Evolutionary conservation across 2,797 vertebrate species (phyloP), one percentile per base, ranked within the genome.

Genomic region (Gallinago nigripennis): DNA sequence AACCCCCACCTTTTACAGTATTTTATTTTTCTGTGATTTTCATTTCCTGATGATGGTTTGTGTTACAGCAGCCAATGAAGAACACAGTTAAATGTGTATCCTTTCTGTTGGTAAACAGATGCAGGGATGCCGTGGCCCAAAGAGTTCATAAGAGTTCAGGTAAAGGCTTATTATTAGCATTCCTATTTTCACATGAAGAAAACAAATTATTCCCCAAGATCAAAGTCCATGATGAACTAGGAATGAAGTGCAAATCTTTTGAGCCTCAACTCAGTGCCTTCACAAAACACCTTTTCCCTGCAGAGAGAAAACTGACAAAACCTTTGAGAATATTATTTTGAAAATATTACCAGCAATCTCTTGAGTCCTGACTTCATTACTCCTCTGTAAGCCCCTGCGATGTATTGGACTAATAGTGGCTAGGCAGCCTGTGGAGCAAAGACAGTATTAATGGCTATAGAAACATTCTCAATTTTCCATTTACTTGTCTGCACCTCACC

Each of bases 241-340:
- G 65, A 82, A 72, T 0, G 0, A 91, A 83, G 66, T 20, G 46
- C 31, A 94, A 87, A 86, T 89, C 71, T 91, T 91, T 71, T 82
- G 87, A 95, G 89, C 77, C 27, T 84, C 82, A 61, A 48, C 35
- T 90, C 61, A 84, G n/a, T 46, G 39, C 33, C 39, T 91, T 86
- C 89, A 88, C 71, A 50, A 94, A 94, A 91, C 60, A 82, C 37
- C 18, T 86, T 78, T 87, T 92, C 70, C 58, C 63, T 46, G 70
- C 4, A 79, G 63, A 91, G 27, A 78, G 30, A 65, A 92, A 90
- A 86, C 69, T 71, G 87, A 81, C 65, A 94, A 96, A 96, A 92
- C 66, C 76, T 90, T 87, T 89, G 79, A 63, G 46, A 81, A 81
- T 92, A 76, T 92, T 92, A 90, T 31, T 90, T 89, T 89, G 79